A percentile compares a stretch with the other conserved stretches of the same genome.
phyloP scores from a whole-genome alignment of 2,888 invertebrate genomes.

The Octonoba sinensis region DNA sequence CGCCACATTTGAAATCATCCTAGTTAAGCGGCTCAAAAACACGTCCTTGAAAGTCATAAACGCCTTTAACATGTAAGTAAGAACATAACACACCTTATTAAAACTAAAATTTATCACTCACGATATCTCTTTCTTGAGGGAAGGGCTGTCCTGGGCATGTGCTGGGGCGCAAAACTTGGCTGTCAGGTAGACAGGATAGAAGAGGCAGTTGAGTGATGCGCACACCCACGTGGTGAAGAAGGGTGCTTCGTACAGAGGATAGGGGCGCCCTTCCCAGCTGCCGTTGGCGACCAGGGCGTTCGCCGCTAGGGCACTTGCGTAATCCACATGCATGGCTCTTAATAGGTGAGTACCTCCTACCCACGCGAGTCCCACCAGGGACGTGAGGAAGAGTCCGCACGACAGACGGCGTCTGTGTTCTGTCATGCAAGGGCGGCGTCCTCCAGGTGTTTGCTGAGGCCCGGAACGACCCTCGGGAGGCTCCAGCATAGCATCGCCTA shows the following conservation, averaged over 20 bases:
- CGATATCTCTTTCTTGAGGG: conserved; percentile 54
- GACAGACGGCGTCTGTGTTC: conserved; percentile 75
- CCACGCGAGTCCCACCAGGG: conserved; percentile 89
- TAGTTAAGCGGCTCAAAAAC: too few relatives aligned
- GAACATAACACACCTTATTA: too few relatives aligned
- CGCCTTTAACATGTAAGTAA: too few relatives aligned
- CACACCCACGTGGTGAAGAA: conserved; percentile 97
- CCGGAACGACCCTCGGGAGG: conserved; percentile 5
- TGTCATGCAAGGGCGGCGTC: conserved; percentile 58
- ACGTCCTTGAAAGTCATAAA: too few relatives aligned
- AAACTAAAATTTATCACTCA: too few relatives aligned
- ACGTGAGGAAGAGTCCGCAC: conserved; percentile 87
- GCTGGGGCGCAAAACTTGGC: conserved; percentile 51
- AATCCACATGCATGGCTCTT: conserved; percentile 75
- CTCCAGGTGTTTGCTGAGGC: conserved; percentile 38
- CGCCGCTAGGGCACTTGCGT: conserved; percentile 34
- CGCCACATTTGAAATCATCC: too few relatives aligned
- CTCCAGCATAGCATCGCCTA: conserved; percentile 60
- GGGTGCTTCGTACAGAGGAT: conserved; percentile 79
- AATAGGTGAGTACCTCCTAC: conserved; percentile 93
- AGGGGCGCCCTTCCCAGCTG: conserved; percentile 4
- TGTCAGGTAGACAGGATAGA: conserved; percentile 70
- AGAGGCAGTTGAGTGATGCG: conserved; percentile 90
- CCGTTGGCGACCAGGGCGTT: conserved; percentile 33
- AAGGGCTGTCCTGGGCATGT: conserved; percentile 28